Evolutionary conservation across 2,888 invertebrate species (phyloP).

Genomic region (Nymphalis c-album): DNA sequence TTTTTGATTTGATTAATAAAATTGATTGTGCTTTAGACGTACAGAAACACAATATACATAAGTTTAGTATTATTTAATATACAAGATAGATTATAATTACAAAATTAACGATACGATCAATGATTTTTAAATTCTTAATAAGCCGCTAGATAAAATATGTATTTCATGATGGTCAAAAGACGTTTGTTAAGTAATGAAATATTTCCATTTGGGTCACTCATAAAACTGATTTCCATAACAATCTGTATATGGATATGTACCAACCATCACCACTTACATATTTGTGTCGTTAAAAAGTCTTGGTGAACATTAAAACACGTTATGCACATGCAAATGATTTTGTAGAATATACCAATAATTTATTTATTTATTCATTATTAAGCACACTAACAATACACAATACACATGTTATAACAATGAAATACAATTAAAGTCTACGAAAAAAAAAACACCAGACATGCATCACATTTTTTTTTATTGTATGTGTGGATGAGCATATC

Average conservation of each 20-base stretch:
- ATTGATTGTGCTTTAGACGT: too few species aligned
- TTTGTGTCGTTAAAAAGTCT: constrained; percentile 9
- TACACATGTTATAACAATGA: too few species aligned
- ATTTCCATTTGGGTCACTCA: constrained; percentile 1
- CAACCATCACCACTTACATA: constrained; percentile 1
- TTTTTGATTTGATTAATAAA: too few species aligned
- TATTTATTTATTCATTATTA: constrained; percentile 3
- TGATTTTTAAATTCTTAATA: not conserved
- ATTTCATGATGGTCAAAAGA: not conserved
- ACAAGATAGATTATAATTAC: too few species aligned
- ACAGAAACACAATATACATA: too few species aligned
- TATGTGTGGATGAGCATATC: too few species aligned
- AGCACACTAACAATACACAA: too few species aligned
- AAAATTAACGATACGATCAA: too few species aligned
- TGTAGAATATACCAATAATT: not conserved
- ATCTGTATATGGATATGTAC: constrained; percentile 14
- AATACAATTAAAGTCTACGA: constrained; percentile 19
- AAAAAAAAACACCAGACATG: not conserved
- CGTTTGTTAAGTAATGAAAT: not conserved
- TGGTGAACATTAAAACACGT: not conserved
- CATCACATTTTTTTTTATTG: too few species aligned
- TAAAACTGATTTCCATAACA: constrained; percentile 21
- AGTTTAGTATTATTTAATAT: too few species aligned
- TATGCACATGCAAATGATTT: not conserved
- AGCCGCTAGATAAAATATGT: not conserved